phyloP scores from a whole-genome alignment of 2,797 vertebrate species.

The Glossophaga mutica region DNA sequence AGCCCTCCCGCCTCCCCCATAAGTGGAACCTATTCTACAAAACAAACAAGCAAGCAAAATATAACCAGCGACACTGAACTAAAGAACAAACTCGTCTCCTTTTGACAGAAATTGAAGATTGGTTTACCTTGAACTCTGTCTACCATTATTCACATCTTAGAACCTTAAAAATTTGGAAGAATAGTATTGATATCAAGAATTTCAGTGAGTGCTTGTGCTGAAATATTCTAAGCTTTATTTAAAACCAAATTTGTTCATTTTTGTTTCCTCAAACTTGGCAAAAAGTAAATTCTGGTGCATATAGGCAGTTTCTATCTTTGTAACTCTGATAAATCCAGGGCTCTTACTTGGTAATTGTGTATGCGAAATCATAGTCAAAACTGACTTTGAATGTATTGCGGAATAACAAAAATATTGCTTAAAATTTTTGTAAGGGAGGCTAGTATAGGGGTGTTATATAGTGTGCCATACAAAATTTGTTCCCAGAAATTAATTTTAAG shows the following conservation, averaged over 20 bases:
- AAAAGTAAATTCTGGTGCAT: background rate
- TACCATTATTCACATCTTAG: background rate
- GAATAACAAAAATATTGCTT: background rate
- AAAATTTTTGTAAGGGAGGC: background rate
- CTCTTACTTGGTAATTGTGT: background rate
- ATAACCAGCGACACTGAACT: too few species aligned
- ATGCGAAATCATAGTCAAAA: background rate
- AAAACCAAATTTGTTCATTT: background rate
- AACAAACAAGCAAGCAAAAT: too few species aligned
- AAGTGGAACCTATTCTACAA: too few species aligned
- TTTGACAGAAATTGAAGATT: background rate
- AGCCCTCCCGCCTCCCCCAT: too few species aligned
- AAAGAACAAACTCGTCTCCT: background rate
- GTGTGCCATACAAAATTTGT: background rate
- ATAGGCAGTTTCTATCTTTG: background rate
- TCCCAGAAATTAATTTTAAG: background rate
- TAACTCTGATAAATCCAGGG: background rate
- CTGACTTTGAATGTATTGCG: background rate
- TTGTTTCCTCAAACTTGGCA: background rate
- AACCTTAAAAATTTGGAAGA: background rate
- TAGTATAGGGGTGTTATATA: background rate
- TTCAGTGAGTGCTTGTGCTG: background rate
- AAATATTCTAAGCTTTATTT: background rate
- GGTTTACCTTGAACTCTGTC: background rate
- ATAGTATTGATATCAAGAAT: background rate